Conservation (phyloP, 2,113 vertebrate species). For the Pelmatolapia mariae region DNA sequence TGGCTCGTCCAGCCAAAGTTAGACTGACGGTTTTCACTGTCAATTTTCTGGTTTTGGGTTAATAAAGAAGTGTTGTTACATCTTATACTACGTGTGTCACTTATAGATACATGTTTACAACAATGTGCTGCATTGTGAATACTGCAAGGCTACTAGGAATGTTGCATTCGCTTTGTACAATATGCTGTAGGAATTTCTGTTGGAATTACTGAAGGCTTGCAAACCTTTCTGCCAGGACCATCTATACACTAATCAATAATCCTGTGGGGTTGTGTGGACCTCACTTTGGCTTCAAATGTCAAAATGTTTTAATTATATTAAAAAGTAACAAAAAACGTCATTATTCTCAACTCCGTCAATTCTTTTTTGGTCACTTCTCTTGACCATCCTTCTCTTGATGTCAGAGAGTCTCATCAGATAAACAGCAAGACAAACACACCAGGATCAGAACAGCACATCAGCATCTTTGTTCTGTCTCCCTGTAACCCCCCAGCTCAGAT, state of each 20-base stretch:
- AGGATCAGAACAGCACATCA: not conserved
- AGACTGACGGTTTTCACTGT: not conserved
- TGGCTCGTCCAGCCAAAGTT: not conserved
- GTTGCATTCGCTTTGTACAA: not conserved
- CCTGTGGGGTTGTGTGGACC: not conserved
- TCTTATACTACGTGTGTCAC: not conserved
- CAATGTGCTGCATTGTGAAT: not conserved
- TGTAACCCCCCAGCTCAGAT: not conserved
- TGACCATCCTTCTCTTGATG: not conserved
- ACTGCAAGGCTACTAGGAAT: not conserved
- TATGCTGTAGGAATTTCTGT: not conserved
- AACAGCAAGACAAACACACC: not conserved
- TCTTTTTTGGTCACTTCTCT: not conserved
- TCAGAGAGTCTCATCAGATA: not conserved
- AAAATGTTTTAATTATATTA: not conserved
- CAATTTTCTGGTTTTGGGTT: not conserved
- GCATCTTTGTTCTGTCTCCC: not conserved
- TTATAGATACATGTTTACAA: not conserved
- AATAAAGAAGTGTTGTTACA: not conserved
- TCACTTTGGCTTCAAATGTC: not conserved
- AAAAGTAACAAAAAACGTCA: not conserved
- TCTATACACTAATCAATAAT: constrained; percentile 29
- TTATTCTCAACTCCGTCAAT: not conserved
- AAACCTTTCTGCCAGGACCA: not conserved
- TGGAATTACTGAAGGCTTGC: not conserved